These are phyloP conservation scores for Miichthys miiuy DNA, from an alignment of 2,797 vertebrate species.

Conservation along the genomic window DNA sequence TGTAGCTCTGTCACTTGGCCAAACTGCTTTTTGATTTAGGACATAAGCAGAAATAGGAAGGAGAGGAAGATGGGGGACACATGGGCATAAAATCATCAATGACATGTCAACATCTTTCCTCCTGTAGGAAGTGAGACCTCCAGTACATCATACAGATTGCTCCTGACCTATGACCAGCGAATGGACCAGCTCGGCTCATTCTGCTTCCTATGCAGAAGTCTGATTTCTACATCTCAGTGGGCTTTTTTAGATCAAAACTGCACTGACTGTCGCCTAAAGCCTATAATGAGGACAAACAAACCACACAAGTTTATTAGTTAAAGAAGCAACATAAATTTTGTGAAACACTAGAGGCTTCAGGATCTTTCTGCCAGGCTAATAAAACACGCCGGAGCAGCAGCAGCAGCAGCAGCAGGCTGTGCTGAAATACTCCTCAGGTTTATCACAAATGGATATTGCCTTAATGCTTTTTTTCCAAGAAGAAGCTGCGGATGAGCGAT, in stretches of 20 bases:
- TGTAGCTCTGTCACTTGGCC: constrained; percentile 58
- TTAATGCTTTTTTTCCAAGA: constrained; percentile 45
- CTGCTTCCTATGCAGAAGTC: constrained; percentile 15
- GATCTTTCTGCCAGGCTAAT: constrained; percentile 55
- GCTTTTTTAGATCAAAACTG: constrained; percentile 32
- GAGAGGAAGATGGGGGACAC: constrained; percentile 2
- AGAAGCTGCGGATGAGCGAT: constrained; percentile 29
- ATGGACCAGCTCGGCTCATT: constrained; percentile 25
- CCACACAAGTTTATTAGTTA: constrained; percentile 38
- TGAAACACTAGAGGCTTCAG: constrained; percentile 53
- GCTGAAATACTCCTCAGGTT: constrained; percentile 60
- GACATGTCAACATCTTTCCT: constrained; percentile 62
- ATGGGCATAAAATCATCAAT: constrained; percentile 67
- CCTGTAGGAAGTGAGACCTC: constrained; percentile 54
- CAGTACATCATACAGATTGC: constrained; percentile 72
- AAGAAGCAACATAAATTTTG: constrained; percentile 50
- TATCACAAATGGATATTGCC: constrained; percentile 57
- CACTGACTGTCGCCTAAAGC: constrained; percentile 41
- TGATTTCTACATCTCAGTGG: constrained; percentile 44
- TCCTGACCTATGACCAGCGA: constrained; percentile 70
- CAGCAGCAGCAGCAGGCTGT: constrained; percentile 36
- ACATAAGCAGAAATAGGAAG: constrained; percentile 47
- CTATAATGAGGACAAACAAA: constrained; percentile 33
- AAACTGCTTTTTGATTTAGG: constrained; percentile 76
- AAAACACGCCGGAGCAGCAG: constrained; percentile 52